Conservation (phyloP, 2,113 vertebrate species). For the Cathartes aura region DNA sequence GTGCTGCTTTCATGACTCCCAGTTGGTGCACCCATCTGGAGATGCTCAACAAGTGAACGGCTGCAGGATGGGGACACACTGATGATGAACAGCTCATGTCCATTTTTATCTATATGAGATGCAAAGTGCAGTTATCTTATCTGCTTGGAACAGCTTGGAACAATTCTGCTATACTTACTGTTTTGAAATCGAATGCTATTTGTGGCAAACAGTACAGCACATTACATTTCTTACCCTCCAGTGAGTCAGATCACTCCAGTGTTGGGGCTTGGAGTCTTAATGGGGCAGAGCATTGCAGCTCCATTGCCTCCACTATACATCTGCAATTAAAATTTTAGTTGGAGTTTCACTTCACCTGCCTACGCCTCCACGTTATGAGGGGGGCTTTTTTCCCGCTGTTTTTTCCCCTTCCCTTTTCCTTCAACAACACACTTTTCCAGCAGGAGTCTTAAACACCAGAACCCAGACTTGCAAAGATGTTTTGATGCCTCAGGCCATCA, state of each 20-base stretch:
- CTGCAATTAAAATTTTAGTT: background rate
- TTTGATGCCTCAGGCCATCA: background rate
- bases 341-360: background rate
- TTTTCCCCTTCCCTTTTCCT: background rate
- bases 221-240: background rate
- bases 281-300: background rate
- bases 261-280: background rate
- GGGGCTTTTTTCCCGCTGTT: background rate
- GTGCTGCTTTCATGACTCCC: background rate
- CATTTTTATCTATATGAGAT: background rate
- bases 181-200: background rate
- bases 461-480: background rate
- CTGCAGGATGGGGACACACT: background rate
- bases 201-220: background rate
- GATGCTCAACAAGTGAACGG: background rate
- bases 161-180: background rate
- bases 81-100: background rate
- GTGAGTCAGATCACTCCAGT: background rate
- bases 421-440: background rate
- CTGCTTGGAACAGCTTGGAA: slow-evolving; percentile 28
- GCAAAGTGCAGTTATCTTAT: background rate
- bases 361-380: background rate
- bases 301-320: background rate
- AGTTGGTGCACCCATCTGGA: background rate
- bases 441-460: background rate